Percentiles rank a stretch among this genome's conserved stretches.
These are phyloP conservation scores for Cladopsammia gracilis DNA, from an alignment of 64 coral and sea anemone genomes.

Conservation along the genomic window DNA sequence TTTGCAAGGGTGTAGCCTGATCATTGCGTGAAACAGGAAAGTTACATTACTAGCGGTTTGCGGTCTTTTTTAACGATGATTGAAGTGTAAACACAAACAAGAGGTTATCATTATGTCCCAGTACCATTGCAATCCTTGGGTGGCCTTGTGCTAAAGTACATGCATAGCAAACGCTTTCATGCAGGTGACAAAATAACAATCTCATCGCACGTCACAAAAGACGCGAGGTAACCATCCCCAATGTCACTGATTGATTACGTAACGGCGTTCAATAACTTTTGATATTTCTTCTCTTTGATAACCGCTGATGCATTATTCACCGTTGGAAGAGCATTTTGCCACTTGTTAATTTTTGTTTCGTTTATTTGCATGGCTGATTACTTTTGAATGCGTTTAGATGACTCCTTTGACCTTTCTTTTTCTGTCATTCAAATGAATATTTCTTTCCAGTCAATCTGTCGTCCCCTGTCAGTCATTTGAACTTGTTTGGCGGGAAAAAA, in stretches of 20 bases:
- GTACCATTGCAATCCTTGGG: background rate
- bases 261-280: background rate
- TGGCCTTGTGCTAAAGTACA: background rate
- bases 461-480: background rate
- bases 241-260: background rate
- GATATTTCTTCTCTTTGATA: too few species aligned
- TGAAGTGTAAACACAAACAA: constrained; percentile 48
- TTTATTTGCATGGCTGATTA: background rate
- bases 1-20: background rate
- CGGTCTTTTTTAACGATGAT: constrained; percentile 1
- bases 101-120: constrained; percentile 3
- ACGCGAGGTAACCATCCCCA: background rate
- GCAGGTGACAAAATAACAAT: constrained; percentile 21
- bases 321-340: background rate
- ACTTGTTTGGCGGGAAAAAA: background rate
- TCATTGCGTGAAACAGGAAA: background rate
- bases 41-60: constrained; percentile 10
- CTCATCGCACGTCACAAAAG: background rate
- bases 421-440: background rate
- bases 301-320: background rate
- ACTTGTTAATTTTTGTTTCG: background rate
- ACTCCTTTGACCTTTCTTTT: constrained; percentile 4
- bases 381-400: background rate
- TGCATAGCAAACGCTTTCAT: background rate
- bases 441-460: background rate